phyloP scores from a whole-genome alignment of 92 coral and sea anemone genomes.

The Plumapathes pennacea region DNA sequence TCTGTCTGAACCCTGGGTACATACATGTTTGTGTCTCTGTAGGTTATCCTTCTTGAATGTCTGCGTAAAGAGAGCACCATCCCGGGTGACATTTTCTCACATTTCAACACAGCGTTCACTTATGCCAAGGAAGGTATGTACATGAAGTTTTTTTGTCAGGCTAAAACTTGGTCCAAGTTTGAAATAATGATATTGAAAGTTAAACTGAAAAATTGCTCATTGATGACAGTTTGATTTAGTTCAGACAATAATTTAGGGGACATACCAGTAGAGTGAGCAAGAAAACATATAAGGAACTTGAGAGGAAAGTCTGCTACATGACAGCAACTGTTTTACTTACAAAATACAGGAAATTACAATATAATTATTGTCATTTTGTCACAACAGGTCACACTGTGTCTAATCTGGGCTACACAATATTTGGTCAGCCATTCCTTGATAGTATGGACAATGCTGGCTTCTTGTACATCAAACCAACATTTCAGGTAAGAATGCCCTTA shows the following conservation, averaged over 20 bases:
- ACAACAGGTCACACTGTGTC: slow-evolving; percentile 90
- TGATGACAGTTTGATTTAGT: no score
- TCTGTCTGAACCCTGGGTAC: no score
- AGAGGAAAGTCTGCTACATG: no score
- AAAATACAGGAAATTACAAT: no score
- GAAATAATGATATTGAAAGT: not conserved
- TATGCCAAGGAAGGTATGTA: slow-evolving; percentile 96
- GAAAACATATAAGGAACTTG: no score
- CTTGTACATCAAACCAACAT: slow-evolving; percentile 90
- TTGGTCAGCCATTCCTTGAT: slow-evolving; percentile 99
- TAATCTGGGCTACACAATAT: slow-evolving; percentile 96
- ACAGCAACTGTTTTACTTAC: no score
- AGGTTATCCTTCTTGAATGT: slow-evolving; percentile 95
- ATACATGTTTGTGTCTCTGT: not conserved
- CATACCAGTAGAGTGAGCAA: no score
- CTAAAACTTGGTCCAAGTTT: not conserved
- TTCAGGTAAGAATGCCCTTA: no score
- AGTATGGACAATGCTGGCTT: slow-evolving; percentile 94
- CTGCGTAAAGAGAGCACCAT: slow-evolving; percentile 76
- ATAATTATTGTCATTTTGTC: no score
- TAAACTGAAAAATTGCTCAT: not conserved
- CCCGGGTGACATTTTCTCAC: slow-evolving; percentile 94
- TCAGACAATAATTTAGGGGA: no score
- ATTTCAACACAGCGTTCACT: slow-evolving; percentile 96
- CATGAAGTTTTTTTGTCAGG: not conserved